phyloP scores from a whole-genome alignment of 2,888 invertebrate genomes.

The Tortricodes alternella region DNA sequence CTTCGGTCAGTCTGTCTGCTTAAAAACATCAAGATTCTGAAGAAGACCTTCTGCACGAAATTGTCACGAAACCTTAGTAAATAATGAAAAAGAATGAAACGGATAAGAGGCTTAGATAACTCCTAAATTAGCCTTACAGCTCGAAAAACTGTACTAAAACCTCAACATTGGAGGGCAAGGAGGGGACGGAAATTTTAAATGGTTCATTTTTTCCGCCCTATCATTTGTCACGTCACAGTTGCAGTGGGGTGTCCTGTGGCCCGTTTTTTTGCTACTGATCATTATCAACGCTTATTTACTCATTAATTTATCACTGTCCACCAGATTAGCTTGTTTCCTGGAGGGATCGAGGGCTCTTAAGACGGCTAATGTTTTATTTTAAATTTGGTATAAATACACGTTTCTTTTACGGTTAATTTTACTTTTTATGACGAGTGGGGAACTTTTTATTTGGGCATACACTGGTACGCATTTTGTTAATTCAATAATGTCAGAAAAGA shows the following conservation, averaged over 20 bases:
- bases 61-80: neutral
- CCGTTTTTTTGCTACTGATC: constrained; percentile 60
- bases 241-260: constrained; percentile 37
- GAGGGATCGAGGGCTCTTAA: constrained; percentile 41
- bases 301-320: constrained; percentile 76
- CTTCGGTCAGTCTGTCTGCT: no score
- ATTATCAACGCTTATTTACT: constrained; percentile 75
- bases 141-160: constrained; percentile 21
- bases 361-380: constrained; percentile 22
- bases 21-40: neutral
- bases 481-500: no score
- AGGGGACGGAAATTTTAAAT: constrained; percentile 46
- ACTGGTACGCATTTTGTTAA: no score
- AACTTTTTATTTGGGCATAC: no score
- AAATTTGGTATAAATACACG: neutral
- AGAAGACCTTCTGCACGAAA: neutral
- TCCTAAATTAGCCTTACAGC: constrained; percentile 24
- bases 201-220: constrained; percentile 56
- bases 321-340: constrained; percentile 62
- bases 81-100: constrained; percentile 13
- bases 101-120: constrained; percentile 26
- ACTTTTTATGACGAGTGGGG: neutral
- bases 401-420: neutral
- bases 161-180: constrained; percentile 6
- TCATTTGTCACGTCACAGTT: constrained; percentile 61